A percentile compares a stretch with the other conserved stretches of the same genome.
Conservation (phyloP, 2,113 vertebrate species). For the Clarias gariepinus region DNA sequence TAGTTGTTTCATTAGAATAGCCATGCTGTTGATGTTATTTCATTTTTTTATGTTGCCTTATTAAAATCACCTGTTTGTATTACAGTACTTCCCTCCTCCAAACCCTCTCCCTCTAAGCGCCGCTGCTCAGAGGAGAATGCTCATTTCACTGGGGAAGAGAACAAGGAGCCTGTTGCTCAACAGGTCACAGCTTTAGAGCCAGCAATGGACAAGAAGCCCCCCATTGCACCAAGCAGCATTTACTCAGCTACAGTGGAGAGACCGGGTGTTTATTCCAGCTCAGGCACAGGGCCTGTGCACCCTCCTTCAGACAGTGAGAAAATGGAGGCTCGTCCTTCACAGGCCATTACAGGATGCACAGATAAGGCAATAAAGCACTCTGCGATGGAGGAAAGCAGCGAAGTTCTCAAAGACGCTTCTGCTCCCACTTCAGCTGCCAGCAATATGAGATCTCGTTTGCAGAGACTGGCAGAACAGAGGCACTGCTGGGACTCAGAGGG, state of each 20-base stretch:
- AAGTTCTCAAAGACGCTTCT: conserved; percentile 46
- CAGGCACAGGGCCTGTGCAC: conserved; percentile 17
- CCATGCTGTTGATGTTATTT: neutral
- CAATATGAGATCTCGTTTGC: conserved; percentile 82
- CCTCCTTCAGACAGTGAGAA: conserved; percentile 27
- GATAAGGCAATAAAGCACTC: conserved; percentile 23
- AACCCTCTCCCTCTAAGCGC: conserved; percentile 89
- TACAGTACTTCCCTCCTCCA: conserved; percentile 76
- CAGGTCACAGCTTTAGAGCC: conserved; percentile 59
- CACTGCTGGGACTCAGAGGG: conserved; percentile 81
- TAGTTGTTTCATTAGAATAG: neutral
- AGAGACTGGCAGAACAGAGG: conserved; percentile 83
- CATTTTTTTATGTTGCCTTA: neutral
- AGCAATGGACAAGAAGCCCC: conserved; percentile 65
- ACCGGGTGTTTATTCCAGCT: conserved; percentile 2
- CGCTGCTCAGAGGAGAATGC: conserved; percentile 78
- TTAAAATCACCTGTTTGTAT: neutral
- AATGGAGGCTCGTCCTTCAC: conserved; percentile 5
- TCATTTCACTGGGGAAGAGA: conserved; percentile 72
- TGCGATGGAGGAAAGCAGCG: conserved; percentile 47
- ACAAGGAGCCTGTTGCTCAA: conserved; percentile 65
- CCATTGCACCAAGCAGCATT: conserved; percentile 19
- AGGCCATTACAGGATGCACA: conserved; percentile 16
- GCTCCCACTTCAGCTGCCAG: conserved; percentile 49
- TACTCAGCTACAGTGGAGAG: conserved; percentile 16